Evolutionary conservation across 2,797 vertebrate genomes (phyloP).

Genomic region (Enteromius unitaeniatus): DNA sequence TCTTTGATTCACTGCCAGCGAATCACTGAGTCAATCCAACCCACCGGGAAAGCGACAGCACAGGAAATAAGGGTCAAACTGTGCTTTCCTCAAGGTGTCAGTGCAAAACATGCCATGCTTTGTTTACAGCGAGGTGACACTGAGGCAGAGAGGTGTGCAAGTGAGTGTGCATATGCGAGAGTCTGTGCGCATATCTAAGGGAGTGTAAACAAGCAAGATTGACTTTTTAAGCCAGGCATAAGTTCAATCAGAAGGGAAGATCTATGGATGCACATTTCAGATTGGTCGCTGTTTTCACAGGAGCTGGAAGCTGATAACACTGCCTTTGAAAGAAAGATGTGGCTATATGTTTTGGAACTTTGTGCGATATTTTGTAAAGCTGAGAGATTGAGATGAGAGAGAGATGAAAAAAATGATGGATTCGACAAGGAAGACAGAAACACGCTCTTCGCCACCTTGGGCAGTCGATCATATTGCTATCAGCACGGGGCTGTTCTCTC

Average conservation of each 20-base stretch:
- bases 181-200: conserved; percentile 7
- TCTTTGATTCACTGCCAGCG: conserved; percentile 41
- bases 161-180: neutral
- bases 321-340: conserved; percentile 27
- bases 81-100: conserved; percentile 34
- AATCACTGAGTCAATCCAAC: conserved; percentile 26
- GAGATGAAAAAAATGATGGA: conserved; percentile 59
- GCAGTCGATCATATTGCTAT: conserved; percentile 72
- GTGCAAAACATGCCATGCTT: conserved; percentile 21
- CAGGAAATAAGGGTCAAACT: conserved; percentile 53
- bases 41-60: conserved; percentile 28
- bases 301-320: neutral
- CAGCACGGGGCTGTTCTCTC: conserved; percentile 55
- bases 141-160: conserved; percentile 19
- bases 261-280: conserved; percentile 39
- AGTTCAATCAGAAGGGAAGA: conserved; percentile 30
- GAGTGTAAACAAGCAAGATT: conserved; percentile 37
- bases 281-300: conserved; percentile 17
- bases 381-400: conserved; percentile 21
- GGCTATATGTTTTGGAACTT: conserved; percentile 21
- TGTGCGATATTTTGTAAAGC: conserved; percentile 8
- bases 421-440: conserved; percentile 60
- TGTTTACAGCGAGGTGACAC: conserved; percentile 39
- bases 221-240: conserved; percentile 26
- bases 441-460: conserved; percentile 55